Evolutionary conservation across 2,797 vertebrate genomes (phyloP).

Genomic region (Melanotaenia parkinsoni): DNA sequence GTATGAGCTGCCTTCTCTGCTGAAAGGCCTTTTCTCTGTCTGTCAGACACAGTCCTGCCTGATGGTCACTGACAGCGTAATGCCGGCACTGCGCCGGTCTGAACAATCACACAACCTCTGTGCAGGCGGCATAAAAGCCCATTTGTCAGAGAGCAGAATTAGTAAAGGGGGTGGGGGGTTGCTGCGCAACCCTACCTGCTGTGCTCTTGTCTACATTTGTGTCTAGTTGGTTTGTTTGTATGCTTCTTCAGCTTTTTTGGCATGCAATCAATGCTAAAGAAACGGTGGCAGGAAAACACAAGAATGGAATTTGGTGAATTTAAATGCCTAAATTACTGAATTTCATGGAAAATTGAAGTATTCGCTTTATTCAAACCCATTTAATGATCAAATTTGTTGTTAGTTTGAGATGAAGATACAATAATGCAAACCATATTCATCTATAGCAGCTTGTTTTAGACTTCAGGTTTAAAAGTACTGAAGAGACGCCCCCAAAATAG

Average conservation of each 20-base stretch:
- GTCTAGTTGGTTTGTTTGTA: constrained; percentile 53
- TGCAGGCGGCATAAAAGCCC: constrained; percentile 65
- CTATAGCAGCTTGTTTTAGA: constrained; percentile 9
- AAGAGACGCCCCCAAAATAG: constrained; percentile 1
- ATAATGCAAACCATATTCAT: background rate
- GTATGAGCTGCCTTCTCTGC: constrained; percentile 30
- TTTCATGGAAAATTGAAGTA: background rate
- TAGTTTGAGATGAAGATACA: background rate
- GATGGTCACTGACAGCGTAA: constrained; percentile 40
- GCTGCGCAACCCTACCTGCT: constrained; percentile 61
- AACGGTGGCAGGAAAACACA: background rate
- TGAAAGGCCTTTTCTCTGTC: constrained; percentile 38
- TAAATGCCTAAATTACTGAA: background rate
- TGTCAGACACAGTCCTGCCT: constrained; percentile 44
- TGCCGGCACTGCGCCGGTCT: constrained; percentile 47
- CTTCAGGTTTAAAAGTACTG: constrained; percentile 7
- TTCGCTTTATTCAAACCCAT: background rate
- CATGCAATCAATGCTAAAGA: constrained; percentile 34
- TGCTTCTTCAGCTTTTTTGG: constrained; percentile 21
- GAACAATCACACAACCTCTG: constrained; percentile 61
- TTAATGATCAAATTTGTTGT: background rate
- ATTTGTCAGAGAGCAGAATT: constrained; percentile 67
- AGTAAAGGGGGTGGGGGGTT: constrained; percentile 27
- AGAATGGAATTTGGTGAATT: background rate
- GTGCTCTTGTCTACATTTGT: constrained; percentile 63